phyloP scores from a whole-genome alignment of 2,113 vertebrate genomes.

The Gadus chalcogrammus region DNA sequence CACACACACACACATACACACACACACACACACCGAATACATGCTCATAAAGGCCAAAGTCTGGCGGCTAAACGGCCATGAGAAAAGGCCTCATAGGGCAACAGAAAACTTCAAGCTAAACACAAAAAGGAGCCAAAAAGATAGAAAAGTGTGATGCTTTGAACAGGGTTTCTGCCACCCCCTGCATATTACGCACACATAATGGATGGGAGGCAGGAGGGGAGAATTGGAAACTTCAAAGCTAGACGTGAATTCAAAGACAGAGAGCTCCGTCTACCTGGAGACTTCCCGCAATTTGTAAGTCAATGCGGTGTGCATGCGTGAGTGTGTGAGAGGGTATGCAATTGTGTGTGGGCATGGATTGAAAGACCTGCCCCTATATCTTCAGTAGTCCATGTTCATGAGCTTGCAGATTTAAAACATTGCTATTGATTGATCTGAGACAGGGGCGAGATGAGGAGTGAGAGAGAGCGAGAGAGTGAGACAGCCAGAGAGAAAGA shows the following conservation, averaged over 20 bases:
- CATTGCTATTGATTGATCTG: slow-evolving; percentile 1
- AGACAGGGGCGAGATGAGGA: neutral
- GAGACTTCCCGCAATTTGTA: slow-evolving; percentile 49
- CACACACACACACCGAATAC: neutral
- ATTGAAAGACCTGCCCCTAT: slow-evolving; percentile 1
- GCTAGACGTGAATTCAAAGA: slow-evolving; percentile 47
- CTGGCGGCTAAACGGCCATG: neutral
- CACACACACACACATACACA: neutral
- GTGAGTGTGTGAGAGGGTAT: slow-evolving; percentile 1
- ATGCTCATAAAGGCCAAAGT: neutral
- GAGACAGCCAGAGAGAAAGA: neutral
- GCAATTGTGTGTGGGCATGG: neutral
- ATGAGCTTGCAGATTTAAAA: slow-evolving; percentile 2
- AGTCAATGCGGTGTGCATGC: slow-evolving; percentile 35
- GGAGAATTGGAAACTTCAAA: slow-evolving; percentile 57
- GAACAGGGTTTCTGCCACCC: slow-evolving; percentile 15
- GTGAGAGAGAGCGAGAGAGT: slow-evolving; percentile 1
- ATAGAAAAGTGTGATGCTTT: slow-evolving; percentile 8
- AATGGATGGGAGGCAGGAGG: slow-evolving; percentile 26
- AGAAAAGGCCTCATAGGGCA: neutral
- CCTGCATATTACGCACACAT: neutral
- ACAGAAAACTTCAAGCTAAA: neutral
- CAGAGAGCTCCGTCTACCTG: slow-evolving; percentile 47
- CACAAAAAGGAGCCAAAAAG: slow-evolving; percentile 4
- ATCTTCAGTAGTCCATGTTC: slow-evolving; percentile 7